These are phyloP conservation scores for Cotesia glomerata DNA, from an alignment of 1,140 invertebrate species.

Conservation along the genomic window DNA sequence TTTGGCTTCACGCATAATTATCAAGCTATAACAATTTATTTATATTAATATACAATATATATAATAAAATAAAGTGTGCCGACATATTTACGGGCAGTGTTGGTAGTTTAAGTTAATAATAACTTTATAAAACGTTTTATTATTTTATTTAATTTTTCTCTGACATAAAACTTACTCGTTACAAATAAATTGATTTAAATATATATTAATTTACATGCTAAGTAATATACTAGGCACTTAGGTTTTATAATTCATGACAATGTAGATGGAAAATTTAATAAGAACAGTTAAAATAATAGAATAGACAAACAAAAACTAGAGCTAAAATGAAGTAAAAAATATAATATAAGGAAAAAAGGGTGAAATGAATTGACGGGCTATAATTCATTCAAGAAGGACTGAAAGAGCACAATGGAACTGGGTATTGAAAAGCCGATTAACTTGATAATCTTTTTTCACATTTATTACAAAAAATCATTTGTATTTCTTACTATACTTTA, in stretches of 20 bases:
- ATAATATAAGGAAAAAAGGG: background rate
- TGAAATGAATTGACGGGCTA: background rate
- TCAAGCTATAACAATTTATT: constrained; percentile 50
- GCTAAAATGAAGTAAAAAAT: constrained; percentile 11
- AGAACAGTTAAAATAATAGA: background rate
- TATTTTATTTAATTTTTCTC: background rate
- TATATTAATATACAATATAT: constrained; percentile 61
- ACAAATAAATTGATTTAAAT: constrained; percentile 36
- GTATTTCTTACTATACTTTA: too few relatives aligned
- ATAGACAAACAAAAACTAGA: background rate
- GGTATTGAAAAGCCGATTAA: constrained; percentile 18
- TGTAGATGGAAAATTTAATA: constrained; percentile 11
- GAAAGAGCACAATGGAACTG: constrained; percentile 3
- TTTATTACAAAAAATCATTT: too few relatives aligned
- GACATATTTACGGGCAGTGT: constrained; percentile 58
- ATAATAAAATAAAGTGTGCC: constrained; percentile 46
- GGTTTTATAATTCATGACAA: constrained; percentile 16
- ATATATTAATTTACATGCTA: constrained; percentile 40
- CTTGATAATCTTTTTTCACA: background rate
- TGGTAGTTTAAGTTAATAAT: constrained; percentile 48
- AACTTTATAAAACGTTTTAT: background rate
- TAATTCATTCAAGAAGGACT: too few relatives aligned
- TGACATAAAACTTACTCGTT: constrained; percentile 28
- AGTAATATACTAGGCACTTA: constrained; percentile 34
- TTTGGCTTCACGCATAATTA: constrained; percentile 59